Percentiles rank a stretch among this genome's conserved stretches.
These are phyloP conservation scores for Ectobius pallidus DNA, from an alignment of 2,888 invertebrate genomes.

Conservation along the genomic window DNA sequence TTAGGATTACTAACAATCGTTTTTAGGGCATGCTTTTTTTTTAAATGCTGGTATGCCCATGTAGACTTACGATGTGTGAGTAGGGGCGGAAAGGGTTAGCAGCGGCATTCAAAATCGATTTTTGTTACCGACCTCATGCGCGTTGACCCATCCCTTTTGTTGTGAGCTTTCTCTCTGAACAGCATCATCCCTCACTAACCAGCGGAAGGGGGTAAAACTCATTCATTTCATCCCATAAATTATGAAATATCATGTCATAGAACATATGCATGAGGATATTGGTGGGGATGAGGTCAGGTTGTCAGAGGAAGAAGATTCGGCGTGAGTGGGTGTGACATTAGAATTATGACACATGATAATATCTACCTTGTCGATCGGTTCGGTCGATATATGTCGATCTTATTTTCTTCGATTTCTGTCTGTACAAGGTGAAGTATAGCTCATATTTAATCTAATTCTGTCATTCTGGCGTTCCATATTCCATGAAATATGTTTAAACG, in stretches of 20 bases:
- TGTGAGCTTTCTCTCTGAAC: neutral
- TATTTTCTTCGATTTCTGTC: neutral
- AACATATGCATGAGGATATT: conserved; percentile 9
- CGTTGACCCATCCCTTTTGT: conserved; percentile 14
- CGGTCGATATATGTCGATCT: neutral
- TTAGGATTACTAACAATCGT: neutral
- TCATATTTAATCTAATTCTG: no score
- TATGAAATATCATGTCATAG: conserved; percentile 16
- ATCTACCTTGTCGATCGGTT: conserved; percentile 1
- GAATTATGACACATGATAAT: neutral
- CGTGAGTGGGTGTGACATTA: neutral
- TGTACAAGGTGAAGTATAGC: neutral
- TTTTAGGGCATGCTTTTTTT: neutral
- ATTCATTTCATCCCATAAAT: conserved; percentile 20
- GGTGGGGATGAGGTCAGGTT: conserved; percentile 10
- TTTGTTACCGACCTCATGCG: conserved; percentile 14
- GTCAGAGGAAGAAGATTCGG: neutral
- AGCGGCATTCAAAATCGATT: conserved; percentile 19
- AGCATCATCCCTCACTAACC: conserved; percentile 15
- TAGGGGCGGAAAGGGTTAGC: neutral
- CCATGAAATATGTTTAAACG: no score
- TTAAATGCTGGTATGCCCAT: no score
- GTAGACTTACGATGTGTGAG: no score
- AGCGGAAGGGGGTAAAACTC: neutral
- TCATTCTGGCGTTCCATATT: no score